A percentile compares a stretch with the other conserved stretches of the same genome.
These are phyloP conservation scores for Thaleichthys pacificus DNA, from an alignment of 2,797 vertebrate species.

Conservation along the genomic window DNA sequence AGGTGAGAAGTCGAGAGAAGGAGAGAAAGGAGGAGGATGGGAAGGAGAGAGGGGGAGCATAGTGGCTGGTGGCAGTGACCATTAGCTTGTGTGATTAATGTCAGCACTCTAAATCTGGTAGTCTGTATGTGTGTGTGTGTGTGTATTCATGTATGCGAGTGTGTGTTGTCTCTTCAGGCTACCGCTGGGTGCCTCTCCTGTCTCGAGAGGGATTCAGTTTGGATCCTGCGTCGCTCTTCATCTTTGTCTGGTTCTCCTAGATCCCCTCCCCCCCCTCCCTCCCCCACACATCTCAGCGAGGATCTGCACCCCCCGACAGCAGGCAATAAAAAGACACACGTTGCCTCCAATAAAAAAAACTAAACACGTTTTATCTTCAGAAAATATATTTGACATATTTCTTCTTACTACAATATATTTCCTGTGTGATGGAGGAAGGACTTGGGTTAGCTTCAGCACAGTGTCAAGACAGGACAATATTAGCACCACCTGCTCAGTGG, in stretches of 20 bases:
- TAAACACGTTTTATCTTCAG: slow-evolving; percentile 55
- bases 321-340: slow-evolving; percentile 42
- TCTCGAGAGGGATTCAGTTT: slow-evolving; percentile 72
- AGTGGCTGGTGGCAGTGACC: neutral
- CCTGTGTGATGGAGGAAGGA: neutral
- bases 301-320: slow-evolving; percentile 30
- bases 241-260: slow-evolving; percentile 78
- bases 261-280: slow-evolving; percentile 19
- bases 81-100: neutral
- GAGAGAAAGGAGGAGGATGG: neutral
- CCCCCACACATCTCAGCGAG: slow-evolving; percentile 14
- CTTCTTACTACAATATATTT: neutral
- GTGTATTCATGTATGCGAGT: neutral
- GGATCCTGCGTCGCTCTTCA: slow-evolving; percentile 80
- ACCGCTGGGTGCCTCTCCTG: slow-evolving; percentile 79
- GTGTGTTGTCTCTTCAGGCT: slow-evolving; percentile 71
- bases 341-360: slow-evolving; percentile 59
- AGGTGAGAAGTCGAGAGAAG: neutral
- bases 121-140: neutral
- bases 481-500: neutral
- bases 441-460: too few relatives aligned
- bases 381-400: slow-evolving; percentile 42
- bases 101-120: neutral
- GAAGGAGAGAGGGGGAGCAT: neutral
- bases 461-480: neutral